Conservation (phyloP, 2,888 invertebrate species). For the Orchesellides sinensis region DNA sequence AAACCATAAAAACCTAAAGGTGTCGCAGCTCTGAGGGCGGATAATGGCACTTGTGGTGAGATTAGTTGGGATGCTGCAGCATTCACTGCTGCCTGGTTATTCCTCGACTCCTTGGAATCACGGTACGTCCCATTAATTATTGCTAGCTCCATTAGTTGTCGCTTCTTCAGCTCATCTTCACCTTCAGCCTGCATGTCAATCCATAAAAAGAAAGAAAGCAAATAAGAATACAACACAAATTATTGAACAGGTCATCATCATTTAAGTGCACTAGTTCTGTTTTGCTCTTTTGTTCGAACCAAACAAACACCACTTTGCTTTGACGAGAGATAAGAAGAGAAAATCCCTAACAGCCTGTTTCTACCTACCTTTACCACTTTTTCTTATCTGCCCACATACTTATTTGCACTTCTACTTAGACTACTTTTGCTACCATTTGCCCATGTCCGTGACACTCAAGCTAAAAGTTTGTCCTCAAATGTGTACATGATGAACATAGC, state of each 20-base stretch:
- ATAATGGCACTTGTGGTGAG: constrained; percentile 75
- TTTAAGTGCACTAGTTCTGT: constrained; percentile 2
- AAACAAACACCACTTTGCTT: constrained; percentile 12
- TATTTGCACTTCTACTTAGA: constrained; percentile 19
- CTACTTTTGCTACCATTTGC: background rate
- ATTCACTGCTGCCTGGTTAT: constrained; percentile 68
- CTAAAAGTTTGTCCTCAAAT: constrained; percentile 47
- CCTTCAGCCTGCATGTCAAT: constrained; percentile 96
- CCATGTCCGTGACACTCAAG: constrained; percentile 51
- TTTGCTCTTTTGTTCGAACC: background rate
- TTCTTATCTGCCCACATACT: constrained; percentile 40
- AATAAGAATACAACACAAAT: background rate
- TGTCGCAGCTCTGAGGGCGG: constrained; percentile 74
- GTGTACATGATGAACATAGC: too few relatives aligned
- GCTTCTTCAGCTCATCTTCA: constrained; percentile 99
- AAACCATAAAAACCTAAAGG: constrained; percentile 75
- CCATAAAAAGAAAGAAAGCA: background rate
- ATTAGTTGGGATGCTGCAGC: constrained; percentile 74
- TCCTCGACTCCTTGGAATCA: constrained; percentile 83
- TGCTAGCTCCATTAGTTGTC: constrained; percentile 99
- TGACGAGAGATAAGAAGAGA: constrained; percentile 3
- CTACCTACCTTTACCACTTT: background rate
- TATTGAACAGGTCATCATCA: constrained; percentile 26
- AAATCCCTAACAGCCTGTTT: background rate
- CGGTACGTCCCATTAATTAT: constrained; percentile 99